Evolutionary conservation across 2,888 invertebrate species (phyloP), one percentile per base, ranked within the genome.

Genomic region (Cepaea hortensis): DNA sequence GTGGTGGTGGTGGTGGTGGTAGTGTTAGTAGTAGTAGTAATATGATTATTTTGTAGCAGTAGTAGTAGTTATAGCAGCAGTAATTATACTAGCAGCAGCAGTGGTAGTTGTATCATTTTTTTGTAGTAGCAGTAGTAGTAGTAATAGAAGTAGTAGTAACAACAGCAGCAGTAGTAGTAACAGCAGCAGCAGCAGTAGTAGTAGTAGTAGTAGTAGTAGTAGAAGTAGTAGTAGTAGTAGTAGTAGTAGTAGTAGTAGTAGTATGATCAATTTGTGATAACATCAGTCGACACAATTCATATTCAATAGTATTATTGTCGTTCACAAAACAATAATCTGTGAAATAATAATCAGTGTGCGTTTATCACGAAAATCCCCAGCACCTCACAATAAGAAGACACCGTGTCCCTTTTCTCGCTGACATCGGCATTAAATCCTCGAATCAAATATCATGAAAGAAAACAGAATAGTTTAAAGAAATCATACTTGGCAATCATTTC

Each of bases 171-270:
- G 61, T 61, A 79, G 85, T 79, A 70, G 79, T 79, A 85, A 68
- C 68, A 75, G 85, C n/a, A 85, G 85, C 48, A 65, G 85, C n/a
- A 61, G 62, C 50, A 72, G 81, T 61, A 70, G 35, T 72, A 73
- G 72, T 55, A 79, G 79, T 68, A 85, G 72, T 70, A 70, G 55
- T 65, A 65, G 46, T 81, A 65, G 81, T 81, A 81, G 81, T 81
- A 81, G 81, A 65, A 81, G 81, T 81, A 81, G 81, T 81, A 46
- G 68, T 81, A 81, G 81, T 81, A 81, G 81, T 65, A 81, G 81
- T 65, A 81, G 81, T 81, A 65, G 81, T 81, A 6, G 68, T 81
- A 81, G 81, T 81, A 81, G 65, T 81, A 81, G 81, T 81, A 65
- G 81, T 81, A 81, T 23, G 6, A 73, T 11, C 11, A 70, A 70